Evolutionary conservation across 2,113 vertebrate species (phyloP).

Genomic region (Tenebrosternarchus preto): DNA sequence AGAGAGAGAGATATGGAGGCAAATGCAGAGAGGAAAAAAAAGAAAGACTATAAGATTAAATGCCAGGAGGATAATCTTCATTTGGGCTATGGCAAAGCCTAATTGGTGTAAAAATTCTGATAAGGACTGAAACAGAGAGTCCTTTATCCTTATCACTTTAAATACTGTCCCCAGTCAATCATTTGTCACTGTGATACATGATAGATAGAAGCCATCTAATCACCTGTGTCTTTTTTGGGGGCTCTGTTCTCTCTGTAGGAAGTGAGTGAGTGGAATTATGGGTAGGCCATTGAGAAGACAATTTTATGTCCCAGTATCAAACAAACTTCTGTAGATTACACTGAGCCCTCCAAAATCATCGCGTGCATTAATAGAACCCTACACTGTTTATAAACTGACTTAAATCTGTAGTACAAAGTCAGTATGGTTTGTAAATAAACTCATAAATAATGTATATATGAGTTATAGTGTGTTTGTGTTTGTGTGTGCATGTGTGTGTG

Average conservation of each 20-base stretch:
- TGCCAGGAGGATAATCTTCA: constrained; percentile 99
- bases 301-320: background rate
- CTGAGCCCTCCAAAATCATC: background rate
- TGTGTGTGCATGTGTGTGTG: no score
- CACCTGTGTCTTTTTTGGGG: constrained; percentile 70
- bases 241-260: constrained; percentile 23
- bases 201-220: constrained; percentile 82
- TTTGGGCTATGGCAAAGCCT: constrained; percentile 99
- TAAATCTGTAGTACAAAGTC: background rate
- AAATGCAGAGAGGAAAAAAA: constrained; percentile 76
- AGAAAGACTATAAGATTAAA: constrained; percentile 98
- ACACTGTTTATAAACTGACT: no score
- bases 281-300: background rate
- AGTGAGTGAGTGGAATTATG: background rate
- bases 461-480: no score
- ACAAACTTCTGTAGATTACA: background rate
- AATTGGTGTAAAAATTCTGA: constrained; percentile 99
- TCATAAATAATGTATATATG: no score
- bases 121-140: constrained; percentile 99
- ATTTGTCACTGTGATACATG: constrained; percentile 96
- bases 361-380: background rate
- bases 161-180: constrained; percentile 99
- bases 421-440: background rate
- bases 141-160: constrained; percentile 99
- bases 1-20: constrained; percentile 24